Evolutionary conservation across 2,888 invertebrate genomes (phyloP).

Genomic region (Pseudolycoriella hygida): DNA sequence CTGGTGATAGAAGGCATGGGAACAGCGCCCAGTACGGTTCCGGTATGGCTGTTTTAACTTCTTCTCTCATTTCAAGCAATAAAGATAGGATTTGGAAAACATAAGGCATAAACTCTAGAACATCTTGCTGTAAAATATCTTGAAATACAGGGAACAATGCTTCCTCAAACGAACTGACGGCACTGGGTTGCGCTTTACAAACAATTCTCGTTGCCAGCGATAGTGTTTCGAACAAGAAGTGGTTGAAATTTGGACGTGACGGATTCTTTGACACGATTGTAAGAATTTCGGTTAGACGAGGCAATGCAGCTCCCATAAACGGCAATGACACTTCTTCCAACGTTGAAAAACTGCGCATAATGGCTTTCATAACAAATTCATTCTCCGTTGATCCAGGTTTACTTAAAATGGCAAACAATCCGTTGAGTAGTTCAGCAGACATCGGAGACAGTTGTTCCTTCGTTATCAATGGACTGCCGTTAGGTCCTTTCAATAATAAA

Average conservation of each 20-base stretch:
- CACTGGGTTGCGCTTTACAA: slow-evolving; percentile 60
- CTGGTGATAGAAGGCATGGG: slow-evolving; percentile 75
- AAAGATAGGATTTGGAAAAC: slow-evolving; percentile 94
- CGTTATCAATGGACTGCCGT: slow-evolving; percentile 37
- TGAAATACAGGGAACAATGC: slow-evolving; percentile 91
- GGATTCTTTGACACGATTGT: slow-evolving; percentile 79
- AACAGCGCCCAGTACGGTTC: slow-evolving; percentile 78
- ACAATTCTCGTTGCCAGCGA: slow-evolving; percentile 81
- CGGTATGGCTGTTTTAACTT: slow-evolving; percentile 38
- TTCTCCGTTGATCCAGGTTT: slow-evolving; percentile 71
- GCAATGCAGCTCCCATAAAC: slow-evolving; percentile 60
- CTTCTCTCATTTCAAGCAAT: slow-evolving; percentile 56
- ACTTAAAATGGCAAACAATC: slow-evolving; percentile 59
- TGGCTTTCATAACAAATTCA: slow-evolving; percentile 95
- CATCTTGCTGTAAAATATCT: slow-evolving; percentile 83
- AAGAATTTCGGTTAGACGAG: slow-evolving; percentile 70
- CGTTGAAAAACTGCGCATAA: slow-evolving; percentile 74
- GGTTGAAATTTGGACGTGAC: slow-evolving; percentile 94
- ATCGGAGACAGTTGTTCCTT: slow-evolving; percentile 45
- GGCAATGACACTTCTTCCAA: slow-evolving; percentile 68
- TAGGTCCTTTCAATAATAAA: slow-evolving; percentile 49
- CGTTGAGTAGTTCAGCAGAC: slow-evolving; percentile 48
- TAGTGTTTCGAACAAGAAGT: slow-evolving; percentile 91
- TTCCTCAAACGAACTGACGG: slow-evolving; percentile 77
- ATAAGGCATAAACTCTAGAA: slow-evolving; percentile 90